Evolutionary conservation across 1,140 invertebrate species (phyloP), one percentile per base, ranked within the genome.

Genomic region (Drosophila ohnishii): DNA sequence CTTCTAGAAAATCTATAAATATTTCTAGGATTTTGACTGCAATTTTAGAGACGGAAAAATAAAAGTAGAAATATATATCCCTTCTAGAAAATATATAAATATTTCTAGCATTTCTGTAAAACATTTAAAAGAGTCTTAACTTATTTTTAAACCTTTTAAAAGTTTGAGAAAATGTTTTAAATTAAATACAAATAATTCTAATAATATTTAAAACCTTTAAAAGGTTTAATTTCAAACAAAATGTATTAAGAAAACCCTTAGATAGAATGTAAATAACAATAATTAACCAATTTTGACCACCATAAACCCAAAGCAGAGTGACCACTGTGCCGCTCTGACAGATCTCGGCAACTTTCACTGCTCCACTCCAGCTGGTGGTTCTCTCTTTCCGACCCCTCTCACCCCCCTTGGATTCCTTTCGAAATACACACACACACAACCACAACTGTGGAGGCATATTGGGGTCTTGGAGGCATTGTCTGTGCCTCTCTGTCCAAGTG

Each of bases 341-440:
- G 51, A 55, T 55, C 51, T 53, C 28, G 25, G 53, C 67, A 71
- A 71, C 67, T 71, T 71, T 71, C 67, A 71, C 65, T 71, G 65
- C 65, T 70, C 40, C 50, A 45, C 39, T 70, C 32, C 64, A 70
- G 66, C 32, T 70, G 65, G 51, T 35, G 22, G 42, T 70, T 69
- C 34, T 70, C 37, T 53, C 40, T 61, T 37, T 37, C 55, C 25
- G 13, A 14, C 34, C 28, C 25, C 28, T n/a, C 13, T 28, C 34
- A 35, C n/a, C 16, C 50, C 51, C 34, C 19, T 16, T 22, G 51
- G 51, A 55, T 55, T 55, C 51, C 51, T 55, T 55, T 55, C 51
- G 34, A 55, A 55, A 55, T 14, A 14, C 50, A 35, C 50, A 51
- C 10, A 28, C 45, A 47, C 44, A 48, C 16, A 35, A 35, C 6